Evolutionary conservation across 1,140 invertebrate genomes (phyloP), one percentile per base, ranked within the genome.

Genomic region (Heliconius melpomene): DNA sequence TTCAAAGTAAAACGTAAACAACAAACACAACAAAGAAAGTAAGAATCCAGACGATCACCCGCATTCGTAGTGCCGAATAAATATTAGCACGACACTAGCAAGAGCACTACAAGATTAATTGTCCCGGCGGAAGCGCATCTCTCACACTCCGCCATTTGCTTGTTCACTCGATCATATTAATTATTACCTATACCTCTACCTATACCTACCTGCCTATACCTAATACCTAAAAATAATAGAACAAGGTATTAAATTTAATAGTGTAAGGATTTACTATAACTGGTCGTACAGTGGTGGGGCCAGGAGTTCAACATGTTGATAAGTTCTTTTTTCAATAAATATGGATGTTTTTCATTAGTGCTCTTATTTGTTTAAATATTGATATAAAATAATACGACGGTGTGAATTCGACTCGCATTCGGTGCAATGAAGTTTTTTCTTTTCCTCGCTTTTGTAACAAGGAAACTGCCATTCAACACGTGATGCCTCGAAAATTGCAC

Each of bases 161-260:
- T 66, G 11, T 66, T 66, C 60, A 66, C 60, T 66, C 60, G 60
- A 66, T 66, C 60, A 66, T 66, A 66, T 66, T 66, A 29, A 29
- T 66, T 66, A 66, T 66, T 66, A 66, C 26, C 60, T 60, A 57
- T 57, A 57, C n/a, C 40, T 46, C 5, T 5, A 13, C 40, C n/a
- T n/a, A 60, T 26, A 60, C 57, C 57, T 46, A 46, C 2, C 11
- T 40, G 13, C 13, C 32, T 36, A 36, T 36, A 36, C 3, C 32
- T 36, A 36, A 13, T 13, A 46, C 13, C 2, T 46, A 46, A 6
- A 46, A 16, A 0, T 46, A 46, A 66, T 66, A 11, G 13, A 66
- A 29, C 3, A n/a, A 16, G 11, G 23, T 66, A 66, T 29, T 29
- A 29, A 29, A 1, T 66, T 66, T 66, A 26, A 26, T 66, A 7